Base-by-base conservation (phyloP, 2,888 invertebrate species). In the Chouioia cunea region DNA sequence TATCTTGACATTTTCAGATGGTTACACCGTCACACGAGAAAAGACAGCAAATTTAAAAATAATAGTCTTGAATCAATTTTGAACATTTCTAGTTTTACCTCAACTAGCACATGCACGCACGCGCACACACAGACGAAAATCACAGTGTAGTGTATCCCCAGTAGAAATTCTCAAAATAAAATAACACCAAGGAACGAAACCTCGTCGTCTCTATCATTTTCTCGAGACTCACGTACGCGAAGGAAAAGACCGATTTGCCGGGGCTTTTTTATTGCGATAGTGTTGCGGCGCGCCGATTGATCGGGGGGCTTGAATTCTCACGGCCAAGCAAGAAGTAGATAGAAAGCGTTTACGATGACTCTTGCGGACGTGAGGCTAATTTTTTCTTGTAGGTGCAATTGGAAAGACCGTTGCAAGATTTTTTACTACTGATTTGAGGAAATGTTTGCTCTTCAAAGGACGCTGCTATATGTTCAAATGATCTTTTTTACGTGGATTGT, bases 181-280 rank as follows among this genome's bases (percentile, higher is more conserved):
- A 36, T 36, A 36, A 36, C 36, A 36, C 4, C 10, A 36, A n/a
- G n/a, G n/a, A n/a, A 36, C 36, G 36, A 36, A 36, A 36, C 36
- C 36, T 36, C 36, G 36, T 10, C 36, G 10, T 36, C 36, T 36
- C 36, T 36, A 36, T 36, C 36, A 36, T 36, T 36, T 36, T 36
- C 36, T 36, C 27, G 27, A 27, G 27, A 27, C 3, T 27, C 59
- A 70, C 63, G 53, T 59, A 66, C 43, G 63, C 66, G 44, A 66
- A 70, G 63, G 66, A 63, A 63, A 65, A 48, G 66, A 71, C 46
- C 66, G 66, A 63, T 71, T 71, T 71, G 56, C 66, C 50, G 54
- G 18, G 23, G 27, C 15, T 56, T 57, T 63, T 66, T 71, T 65
- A 70, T 70, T 70, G 54, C 59, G 43, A 23, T 44, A 27, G 23